Percentiles rank a stretch among this genome's conserved stretches.
Conservation (phyloP, 2,797 vertebrate genomes). For the Lepilemur septentrionalis region DNA sequence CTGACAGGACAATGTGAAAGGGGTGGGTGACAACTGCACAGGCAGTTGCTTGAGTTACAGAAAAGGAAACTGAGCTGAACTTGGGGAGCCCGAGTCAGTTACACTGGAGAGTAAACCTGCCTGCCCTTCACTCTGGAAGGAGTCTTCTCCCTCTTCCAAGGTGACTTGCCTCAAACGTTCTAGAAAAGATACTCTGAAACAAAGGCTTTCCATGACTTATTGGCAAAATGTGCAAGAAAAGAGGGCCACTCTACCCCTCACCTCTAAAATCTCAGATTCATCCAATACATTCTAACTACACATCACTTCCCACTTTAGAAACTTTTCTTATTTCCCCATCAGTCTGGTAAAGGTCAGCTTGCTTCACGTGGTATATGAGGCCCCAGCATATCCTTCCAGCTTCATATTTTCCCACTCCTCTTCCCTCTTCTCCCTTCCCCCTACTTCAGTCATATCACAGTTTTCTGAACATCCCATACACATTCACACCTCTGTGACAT, state of each 20-base stretch:
- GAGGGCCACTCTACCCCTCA: background rate
- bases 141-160: background rate
- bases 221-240: background rate
- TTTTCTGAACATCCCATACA: background rate
- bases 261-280: background rate
- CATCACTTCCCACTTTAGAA: background rate
- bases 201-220: background rate
- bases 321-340: background rate
- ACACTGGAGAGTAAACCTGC: background rate
- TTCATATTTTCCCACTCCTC: background rate
- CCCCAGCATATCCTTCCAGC: background rate
- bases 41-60: background rate
- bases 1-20: background rate
- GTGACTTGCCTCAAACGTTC: background rate
- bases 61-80: background rate
- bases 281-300: too few species aligned
- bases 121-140: too few species aligned
- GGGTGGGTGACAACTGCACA: background rate
- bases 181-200: background rate
- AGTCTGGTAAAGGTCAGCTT: background rate
- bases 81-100: too few species aligned
- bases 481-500: background rate
- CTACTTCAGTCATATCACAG: too few species aligned
- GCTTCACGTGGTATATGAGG: background rate
- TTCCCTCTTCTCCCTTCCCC: accelerated